Conservation (phyloP, 2,113 vertebrate genomes). For the Austrofundulus limnaeus region DNA sequence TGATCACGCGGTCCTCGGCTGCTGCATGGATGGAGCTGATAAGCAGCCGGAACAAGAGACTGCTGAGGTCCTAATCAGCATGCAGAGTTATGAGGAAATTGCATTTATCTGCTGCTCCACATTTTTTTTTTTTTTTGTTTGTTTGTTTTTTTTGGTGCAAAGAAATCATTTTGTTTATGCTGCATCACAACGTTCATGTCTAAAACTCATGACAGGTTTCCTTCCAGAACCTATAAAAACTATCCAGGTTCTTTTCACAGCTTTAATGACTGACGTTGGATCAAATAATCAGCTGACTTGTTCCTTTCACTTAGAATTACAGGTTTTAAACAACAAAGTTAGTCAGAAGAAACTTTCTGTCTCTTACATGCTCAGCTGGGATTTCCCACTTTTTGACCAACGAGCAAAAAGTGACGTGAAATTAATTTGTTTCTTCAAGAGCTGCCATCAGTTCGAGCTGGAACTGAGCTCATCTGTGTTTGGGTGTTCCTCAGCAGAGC, state of each 20-base stretch:
- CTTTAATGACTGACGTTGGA: background rate
- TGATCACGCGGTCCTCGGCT: background rate
- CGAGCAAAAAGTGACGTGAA: background rate
- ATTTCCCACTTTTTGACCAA: too few relatives aligned
- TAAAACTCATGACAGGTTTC: background rate
- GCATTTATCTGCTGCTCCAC: background rate
- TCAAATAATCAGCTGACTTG: background rate
- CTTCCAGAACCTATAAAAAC: background rate
- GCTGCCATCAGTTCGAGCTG: slow-evolving; percentile 10
- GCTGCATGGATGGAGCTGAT: slow-evolving; percentile 11
- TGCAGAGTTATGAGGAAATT: background rate
- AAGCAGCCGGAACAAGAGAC: background rate
- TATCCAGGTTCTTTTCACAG: background rate
- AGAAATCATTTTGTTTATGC: background rate
- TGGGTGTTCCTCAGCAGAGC: background rate
- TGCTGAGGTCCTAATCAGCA: background rate
- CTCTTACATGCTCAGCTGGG: too few relatives aligned
- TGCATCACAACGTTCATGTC: background rate
- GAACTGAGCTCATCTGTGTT: background rate
- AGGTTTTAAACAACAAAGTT: too few relatives aligned
- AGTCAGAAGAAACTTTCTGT: too few relatives aligned
- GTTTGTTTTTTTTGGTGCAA: background rate
- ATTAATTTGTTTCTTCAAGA: slow-evolving; percentile 15
- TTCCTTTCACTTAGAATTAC: too few relatives aligned
- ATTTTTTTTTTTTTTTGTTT: too few relatives aligned